Evolutionary conservation across 2,113 vertebrate genomes (phyloP).

Genomic region (Dendropsophus ebraccatus): DNA sequence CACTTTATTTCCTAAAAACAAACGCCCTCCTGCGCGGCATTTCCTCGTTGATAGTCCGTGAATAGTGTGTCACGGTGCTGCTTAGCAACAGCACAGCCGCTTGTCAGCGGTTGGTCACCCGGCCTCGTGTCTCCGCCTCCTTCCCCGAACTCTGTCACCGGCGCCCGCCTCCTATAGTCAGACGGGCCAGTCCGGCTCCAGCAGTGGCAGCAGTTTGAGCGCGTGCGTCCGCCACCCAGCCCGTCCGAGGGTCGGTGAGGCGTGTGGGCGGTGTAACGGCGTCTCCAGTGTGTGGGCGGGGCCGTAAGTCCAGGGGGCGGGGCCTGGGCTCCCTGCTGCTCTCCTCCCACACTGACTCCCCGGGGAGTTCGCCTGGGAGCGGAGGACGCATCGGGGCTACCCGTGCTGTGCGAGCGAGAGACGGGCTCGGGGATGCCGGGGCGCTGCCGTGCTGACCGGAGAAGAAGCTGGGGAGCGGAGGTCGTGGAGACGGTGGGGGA

Average conservation of each 20-base stretch:
- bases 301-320: neutral
- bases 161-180: neutral
- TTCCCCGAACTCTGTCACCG: too few relatives aligned
- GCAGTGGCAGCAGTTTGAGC: too few relatives aligned
- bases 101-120: conserved; percentile 16
- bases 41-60: neutral
- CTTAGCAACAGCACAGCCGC: conserved; percentile 53
- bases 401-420: conserved; percentile 62
- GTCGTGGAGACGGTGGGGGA: conserved; percentile 67
- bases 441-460: conserved; percentile 71
- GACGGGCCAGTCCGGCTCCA: neutral
- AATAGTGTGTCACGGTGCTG: conserved; percentile 18
- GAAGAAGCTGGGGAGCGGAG: conserved; percentile 71
- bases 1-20: neutral
- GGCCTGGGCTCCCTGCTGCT: neutral
- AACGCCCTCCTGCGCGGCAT: conserved; percentile 22
- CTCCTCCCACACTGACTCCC: conserved; percentile 27
- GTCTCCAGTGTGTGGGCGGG: neutral
- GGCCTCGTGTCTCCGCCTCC: neutral
- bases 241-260: neutral
- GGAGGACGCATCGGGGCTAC: conserved; percentile 66
- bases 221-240: neutral
- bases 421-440: conserved; percentile 68
- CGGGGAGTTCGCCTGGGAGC: conserved; percentile 2
- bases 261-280: neutral